phyloP scores from a whole-genome alignment of 2,797 vertebrate species.

The Botia almorhae region DNA sequence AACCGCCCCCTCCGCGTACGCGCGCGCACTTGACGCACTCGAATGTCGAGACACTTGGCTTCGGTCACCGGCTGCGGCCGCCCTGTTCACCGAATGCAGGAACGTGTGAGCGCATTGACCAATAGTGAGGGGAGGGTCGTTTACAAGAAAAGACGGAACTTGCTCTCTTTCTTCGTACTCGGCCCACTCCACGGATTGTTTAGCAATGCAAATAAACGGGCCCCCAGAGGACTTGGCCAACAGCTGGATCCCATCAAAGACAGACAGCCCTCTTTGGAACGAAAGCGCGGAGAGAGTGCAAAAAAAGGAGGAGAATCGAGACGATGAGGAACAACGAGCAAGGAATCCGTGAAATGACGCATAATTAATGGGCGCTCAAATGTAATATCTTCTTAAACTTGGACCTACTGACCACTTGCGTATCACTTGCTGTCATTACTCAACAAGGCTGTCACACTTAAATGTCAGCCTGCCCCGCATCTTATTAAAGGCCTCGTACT shows the following conservation, averaged over 20 bases:
- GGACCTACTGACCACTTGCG: not conserved
- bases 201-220: conserved; percentile 91
- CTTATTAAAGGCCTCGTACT: not conserved
- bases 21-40: conserved; percentile 82
- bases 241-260: conserved; percentile 97
- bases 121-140: conserved; percentile 79
- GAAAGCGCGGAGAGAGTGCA: conserved; percentile 73
- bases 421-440: not conserved
- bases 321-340: not conserved
- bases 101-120: conserved; percentile 81
- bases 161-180: conserved; percentile 72
- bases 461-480: not conserved
- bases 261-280: conserved; percentile 85
- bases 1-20: conserved; percentile 71
- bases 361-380: not conserved
- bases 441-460: not conserved
- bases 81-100: conserved; percentile 73
- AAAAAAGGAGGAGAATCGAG: conserved; percentile 3
- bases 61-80: conserved; percentile 82
- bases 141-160: conserved; percentile 77
- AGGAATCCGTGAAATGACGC: conserved; percentile 23
- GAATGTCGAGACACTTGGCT: conserved; percentile 80
- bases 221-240: conserved; percentile 79
- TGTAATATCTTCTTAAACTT: too few relatives aligned
- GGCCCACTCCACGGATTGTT: conserved; percentile 80